Percentiles rank a stretch among this genome's conserved stretches.
These are phyloP conservation scores for Paralichthys olivaceus DNA, from an alignment of 2,113 vertebrate genomes.

Conservation along the genomic window DNA sequence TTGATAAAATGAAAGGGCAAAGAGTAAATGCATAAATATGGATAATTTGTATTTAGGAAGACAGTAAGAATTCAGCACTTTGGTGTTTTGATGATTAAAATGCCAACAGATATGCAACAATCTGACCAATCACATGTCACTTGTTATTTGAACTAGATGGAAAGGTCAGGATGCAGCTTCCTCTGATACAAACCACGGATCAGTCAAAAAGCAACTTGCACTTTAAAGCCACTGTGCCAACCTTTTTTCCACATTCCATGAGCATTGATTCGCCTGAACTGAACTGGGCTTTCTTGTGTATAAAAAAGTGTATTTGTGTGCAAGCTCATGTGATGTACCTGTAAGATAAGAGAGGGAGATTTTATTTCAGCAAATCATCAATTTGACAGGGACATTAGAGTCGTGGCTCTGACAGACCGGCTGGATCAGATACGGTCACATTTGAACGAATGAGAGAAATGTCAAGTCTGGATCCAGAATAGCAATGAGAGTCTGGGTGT, in stretches of 20 bases:
- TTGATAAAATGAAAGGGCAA: not conserved
- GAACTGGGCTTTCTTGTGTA: too few species aligned
- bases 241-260: not conserved
- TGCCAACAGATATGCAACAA: slow-evolving; percentile 51
- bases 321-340: not conserved
- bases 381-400: slow-evolving; percentile 25
- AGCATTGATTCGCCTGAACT: too few species aligned
- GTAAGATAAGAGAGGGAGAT: slow-evolving; percentile 14
- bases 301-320: not conserved
- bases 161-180: slow-evolving; percentile 50
- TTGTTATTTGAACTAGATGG: slow-evolving; percentile 19
- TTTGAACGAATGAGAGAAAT: slow-evolving; percentile 68
- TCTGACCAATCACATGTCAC: slow-evolving; percentile 45
- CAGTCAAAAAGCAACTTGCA: slow-evolving; percentile 6
- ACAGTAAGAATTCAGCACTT: not conserved
- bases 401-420: slow-evolving; percentile 6
- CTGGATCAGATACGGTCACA: slow-evolving; percentile 54
- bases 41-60: not conserved
- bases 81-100: slow-evolving; percentile 52
- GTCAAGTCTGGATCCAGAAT: slow-evolving; percentile 65
- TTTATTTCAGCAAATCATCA: slow-evolving; percentile 14
- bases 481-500: slow-evolving; percentile 49
- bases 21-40: not conserved
- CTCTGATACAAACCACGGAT: slow-evolving; percentile 25
- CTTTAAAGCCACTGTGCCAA: slow-evolving; percentile 17